phyloP scores from a whole-genome alignment of 2,888 invertebrate species.

The Syritta pipiens region DNA sequence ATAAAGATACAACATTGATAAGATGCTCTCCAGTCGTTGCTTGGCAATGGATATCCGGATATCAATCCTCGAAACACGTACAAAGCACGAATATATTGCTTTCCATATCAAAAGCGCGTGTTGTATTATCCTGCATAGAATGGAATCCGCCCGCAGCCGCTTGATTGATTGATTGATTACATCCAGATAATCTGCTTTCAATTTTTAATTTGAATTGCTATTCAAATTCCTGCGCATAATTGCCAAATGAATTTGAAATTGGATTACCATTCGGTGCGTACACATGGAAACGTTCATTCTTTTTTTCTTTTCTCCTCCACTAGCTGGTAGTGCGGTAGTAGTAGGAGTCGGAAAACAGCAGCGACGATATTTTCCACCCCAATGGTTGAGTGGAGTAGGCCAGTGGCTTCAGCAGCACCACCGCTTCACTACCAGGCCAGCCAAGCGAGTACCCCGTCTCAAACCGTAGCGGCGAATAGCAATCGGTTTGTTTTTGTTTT shows the following conservation, averaged over 20 bases:
- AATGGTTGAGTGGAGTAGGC: slow-evolving; percentile 55
- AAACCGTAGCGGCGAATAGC: no score
- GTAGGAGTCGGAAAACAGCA: slow-evolving; percentile 7
- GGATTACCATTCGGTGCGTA: slow-evolving; percentile 59
- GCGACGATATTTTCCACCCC: slow-evolving; percentile 56
- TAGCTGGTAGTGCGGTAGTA: neutral
- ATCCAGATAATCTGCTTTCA: slow-evolving; percentile 45
- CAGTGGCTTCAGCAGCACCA: slow-evolving; percentile 38
- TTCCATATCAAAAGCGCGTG: neutral
- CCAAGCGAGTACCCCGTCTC: neutral
- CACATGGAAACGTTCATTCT: slow-evolving; percentile 18
- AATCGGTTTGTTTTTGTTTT: neutral
- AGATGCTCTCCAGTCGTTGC: no score
- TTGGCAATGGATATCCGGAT: no score
- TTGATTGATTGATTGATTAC: slow-evolving; percentile 60
- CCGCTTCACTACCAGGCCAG: slow-evolving; percentile 19
- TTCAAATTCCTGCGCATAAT: slow-evolving; percentile 57
- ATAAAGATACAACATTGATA: no score
- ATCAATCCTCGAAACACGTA: no score
- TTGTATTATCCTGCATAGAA: no score
- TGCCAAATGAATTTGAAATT: slow-evolving; percentile 63
- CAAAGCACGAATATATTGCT: no score
- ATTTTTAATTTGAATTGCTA: slow-evolving; percentile 57
- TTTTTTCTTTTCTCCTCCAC: neutral
- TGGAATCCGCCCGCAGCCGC: neutral